Base-by-base conservation (phyloP, 2,113 vertebrate species). In the Aspidoscelis tigris region DNA sequence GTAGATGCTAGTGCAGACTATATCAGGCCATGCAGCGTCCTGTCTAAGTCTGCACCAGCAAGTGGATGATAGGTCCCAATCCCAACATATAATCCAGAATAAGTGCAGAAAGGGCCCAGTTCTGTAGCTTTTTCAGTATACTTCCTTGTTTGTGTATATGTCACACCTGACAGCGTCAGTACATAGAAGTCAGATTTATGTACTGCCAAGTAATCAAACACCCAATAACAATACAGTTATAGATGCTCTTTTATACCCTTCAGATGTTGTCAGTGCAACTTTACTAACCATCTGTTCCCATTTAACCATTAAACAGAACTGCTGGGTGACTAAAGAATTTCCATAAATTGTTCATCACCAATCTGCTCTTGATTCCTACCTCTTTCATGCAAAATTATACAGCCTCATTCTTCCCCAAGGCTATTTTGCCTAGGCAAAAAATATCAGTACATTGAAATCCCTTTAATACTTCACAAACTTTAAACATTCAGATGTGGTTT, bases 231-330 rank as follows among this genome's bases (percentile, higher is more conserved):
- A 82, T 66, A 64, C 88, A 82, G 78, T 43, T 83, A 53, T 0
- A 89, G 7, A 88, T 89, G 91, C 44, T 84, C 76, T 78, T 80
- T 61, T 71, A 80, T 82, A 86, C 16, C 77, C 85, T 65, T 82
- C 81, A 86, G 87, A 80, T 33, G 80, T 75, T 88, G 61, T 26
- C 10, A 58, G 2, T 88, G 82, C 24, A 3, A 84, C 5, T 58
- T 71, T 81, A 87, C 73, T 84, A 85, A 82, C 81, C 91, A 87
- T 92, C 91, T 93, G 90, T 79, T 87, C 77, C 89, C 72, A 39
- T 85, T 91, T 87, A 92, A 72, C 82, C 81, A 74, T 87, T 90
- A 44, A 50, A 87, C 77, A 89, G 84, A 88, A 86, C 18, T 79
- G 65, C 89, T 76, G 88, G 89, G 83, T 86, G 90, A 88, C 81